Base-by-base conservation (phyloP, 2,113 vertebrate genomes). In the Amphilophus citrinellus region DNA sequence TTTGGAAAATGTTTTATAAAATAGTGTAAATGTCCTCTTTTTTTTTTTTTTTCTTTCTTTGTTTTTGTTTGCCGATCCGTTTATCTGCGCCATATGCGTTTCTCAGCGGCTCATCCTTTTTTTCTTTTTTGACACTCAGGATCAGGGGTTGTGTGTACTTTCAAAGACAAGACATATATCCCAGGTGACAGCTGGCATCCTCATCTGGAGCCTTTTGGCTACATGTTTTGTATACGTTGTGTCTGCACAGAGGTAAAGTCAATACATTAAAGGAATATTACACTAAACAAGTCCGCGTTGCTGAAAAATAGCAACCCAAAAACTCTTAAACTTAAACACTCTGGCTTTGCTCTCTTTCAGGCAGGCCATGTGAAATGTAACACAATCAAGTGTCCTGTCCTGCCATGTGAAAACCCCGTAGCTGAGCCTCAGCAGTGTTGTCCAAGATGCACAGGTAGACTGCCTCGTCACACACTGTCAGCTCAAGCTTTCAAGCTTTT, bases 121-220 rank as follows among this genome's bases (percentile, higher is more conserved):
- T 18, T 77, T 47, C 32, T 66, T 83, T 32, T 87, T 57, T 83
- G 81, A 81, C 84, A 56, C 18, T 11, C 95, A 98, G 97, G 95
- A 61, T 93, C 95, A 0, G 96, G 95, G n/a, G 80, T 94, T 24
- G 95, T 96, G 80, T 99, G 98, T 6, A 96, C 96, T 79, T 99
- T 99, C 92, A 97, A 97, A 17, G 97, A 98, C 81, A 97, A 97
- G 96, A 97, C 92, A 4, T 99, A 97, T 85, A 95, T 89, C 68
- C 96, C 96, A 0, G 98, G 98, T 0, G 97, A 99, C 88, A 99
- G 97, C 95, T 99, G 98, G 98, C 98, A 99, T 84, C 98, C 98
- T 47, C 97, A 97, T 93, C 90, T 99, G 90, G 97, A 99, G 91
- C 98, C 98, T 0, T 97, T 97, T 59, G 98, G 98, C 35, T 88